Conservation (phyloP, 2,888 invertebrate species). For the Euplagia quadripunctaria region DNA sequence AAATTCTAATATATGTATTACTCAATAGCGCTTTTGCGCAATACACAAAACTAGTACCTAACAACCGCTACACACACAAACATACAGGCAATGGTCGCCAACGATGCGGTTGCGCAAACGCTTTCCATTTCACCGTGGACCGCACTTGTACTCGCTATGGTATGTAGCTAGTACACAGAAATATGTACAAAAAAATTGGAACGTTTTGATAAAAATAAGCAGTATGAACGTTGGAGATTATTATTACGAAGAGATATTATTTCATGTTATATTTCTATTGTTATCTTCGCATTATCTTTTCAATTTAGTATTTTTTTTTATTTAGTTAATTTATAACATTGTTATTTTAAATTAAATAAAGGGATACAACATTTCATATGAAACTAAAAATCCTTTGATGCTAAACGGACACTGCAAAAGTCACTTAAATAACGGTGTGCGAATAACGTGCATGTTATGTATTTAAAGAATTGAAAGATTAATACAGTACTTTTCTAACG, state of each 20-base stretch:
- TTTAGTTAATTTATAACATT: not conserved
- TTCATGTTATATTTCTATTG: not conserved
- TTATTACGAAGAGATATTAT: not conserved
- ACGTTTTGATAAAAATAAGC: not conserved
- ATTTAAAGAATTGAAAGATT: too few species aligned
- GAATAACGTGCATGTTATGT: not conserved
- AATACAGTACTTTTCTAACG: not conserved
- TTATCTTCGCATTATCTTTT: not conserved
- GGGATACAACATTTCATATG: not conserved
- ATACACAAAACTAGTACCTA: slow-evolving; percentile 43
- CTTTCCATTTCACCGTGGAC: slow-evolving; percentile 82
- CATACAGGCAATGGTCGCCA: slow-evolving; percentile 32
- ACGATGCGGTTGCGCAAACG: slow-evolving; percentile 77
- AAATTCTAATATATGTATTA: slow-evolving; percentile 52
- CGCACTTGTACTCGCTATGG: slow-evolving; percentile 39
- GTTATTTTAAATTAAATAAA: not conserved
- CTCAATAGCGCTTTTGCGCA: slow-evolving; percentile 51
- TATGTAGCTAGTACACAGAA: slow-evolving; percentile 8
- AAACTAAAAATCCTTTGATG: not conserved
- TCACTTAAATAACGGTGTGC: not conserved
- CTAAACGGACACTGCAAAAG: not conserved
- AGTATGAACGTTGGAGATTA: not conserved
- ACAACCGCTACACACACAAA: slow-evolving; percentile 36
- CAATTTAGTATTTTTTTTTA: not conserved
- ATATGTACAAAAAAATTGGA: slow-evolving; percentile 2